phyloP scores from a whole-genome alignment of 2,113 vertebrate species.

The Sebastes fasciatus region DNA sequence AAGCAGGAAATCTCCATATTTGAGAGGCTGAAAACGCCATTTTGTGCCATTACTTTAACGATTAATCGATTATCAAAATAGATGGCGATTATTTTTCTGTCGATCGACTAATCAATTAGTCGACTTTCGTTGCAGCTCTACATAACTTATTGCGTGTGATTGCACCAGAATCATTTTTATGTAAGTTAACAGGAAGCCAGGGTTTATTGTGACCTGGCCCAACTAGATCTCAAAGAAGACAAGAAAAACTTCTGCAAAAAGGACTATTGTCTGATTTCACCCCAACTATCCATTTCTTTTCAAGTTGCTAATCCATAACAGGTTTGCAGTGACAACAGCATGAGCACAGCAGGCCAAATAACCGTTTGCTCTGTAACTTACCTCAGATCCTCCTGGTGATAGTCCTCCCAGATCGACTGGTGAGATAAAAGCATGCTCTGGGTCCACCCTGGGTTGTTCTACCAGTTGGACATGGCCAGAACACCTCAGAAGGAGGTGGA shows the following conservation, averaged over 20 bases:
- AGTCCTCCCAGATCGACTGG: conserved; percentile 6
- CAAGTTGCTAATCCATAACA: background rate
- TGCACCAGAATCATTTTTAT: background rate
- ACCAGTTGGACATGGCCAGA: background rate
- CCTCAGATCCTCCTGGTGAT: conserved; percentile 21
- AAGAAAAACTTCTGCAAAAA: background rate
- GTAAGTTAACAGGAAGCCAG: no score
- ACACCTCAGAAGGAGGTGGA: background rate
- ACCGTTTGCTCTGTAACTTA: background rate
- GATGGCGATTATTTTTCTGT: no score
- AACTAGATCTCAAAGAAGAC: background rate
- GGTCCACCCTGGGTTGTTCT: no score
- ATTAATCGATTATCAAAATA: no score
- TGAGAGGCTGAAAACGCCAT: no score
- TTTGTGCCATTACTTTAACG: no score
- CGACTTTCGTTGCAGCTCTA: no score
- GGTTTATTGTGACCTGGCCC: background rate
- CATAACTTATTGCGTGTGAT: background rate
- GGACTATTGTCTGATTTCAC: background rate
- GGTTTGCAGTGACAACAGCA: conserved; percentile 1
- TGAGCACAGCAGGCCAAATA: background rate
- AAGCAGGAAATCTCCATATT: no score
- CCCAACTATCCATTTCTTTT: background rate
- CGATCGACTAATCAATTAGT: no score
- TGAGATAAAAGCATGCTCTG: background rate